phyloP scores from a whole-genome alignment of 2,113 vertebrate genomes.

The Neotragus pygmaeus region DNA sequence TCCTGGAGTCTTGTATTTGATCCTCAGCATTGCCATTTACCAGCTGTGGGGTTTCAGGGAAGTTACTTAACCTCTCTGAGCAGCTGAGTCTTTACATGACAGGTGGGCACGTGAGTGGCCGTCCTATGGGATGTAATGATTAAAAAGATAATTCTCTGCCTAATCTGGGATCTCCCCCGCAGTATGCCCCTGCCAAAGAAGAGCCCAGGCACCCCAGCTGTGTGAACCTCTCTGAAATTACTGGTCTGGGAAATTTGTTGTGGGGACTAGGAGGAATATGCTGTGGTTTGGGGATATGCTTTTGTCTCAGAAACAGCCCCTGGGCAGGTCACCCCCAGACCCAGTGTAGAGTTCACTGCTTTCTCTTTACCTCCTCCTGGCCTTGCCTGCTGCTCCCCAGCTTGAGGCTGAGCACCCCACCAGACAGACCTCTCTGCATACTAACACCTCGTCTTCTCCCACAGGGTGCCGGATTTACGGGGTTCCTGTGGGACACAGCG shows the following conservation, averaged over 20 bases:
- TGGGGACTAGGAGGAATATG: fast-evolving
- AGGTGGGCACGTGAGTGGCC: too few species aligned
- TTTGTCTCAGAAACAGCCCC: neutral
- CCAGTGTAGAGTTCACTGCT: neutral
- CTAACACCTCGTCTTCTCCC: neutral
- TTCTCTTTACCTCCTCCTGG: too few species aligned
- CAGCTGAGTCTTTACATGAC: neutral
- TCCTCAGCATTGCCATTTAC: neutral
- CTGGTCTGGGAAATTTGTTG: neutral
- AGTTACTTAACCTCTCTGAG: neutral
- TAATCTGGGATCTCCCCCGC: neutral
- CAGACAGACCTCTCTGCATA: neutral
- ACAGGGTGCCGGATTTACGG: constrained; percentile 86
- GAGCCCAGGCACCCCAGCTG: neutral
- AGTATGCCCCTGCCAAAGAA: neutral
- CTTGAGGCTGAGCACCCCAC: neutral
- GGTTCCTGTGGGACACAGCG: constrained; percentile 92
- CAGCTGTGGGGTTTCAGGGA: neutral
- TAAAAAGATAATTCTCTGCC: neutral
- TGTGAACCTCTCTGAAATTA: neutral
- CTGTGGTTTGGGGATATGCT: neutral
- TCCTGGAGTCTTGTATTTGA: neutral
- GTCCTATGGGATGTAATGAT: fast-evolving
- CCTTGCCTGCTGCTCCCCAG: too few species aligned
- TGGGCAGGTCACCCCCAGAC: too few species aligned